Conservation (phyloP, 2,797 vertebrate genomes). For the Picus viridis region DNA sequence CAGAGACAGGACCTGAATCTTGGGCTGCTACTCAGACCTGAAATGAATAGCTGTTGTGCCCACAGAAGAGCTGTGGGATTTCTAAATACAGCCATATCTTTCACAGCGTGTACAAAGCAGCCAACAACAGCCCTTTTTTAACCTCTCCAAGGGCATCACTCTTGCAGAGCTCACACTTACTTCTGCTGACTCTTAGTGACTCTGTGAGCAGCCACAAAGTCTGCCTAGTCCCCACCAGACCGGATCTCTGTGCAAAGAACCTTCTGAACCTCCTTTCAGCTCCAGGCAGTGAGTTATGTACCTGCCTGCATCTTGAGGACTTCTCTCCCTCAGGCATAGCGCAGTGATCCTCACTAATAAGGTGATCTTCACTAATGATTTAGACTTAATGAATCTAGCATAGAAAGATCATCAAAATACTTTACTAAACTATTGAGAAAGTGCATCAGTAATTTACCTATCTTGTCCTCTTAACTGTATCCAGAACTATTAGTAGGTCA, state of each 20-base stretch:
- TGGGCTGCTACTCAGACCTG: neutral
- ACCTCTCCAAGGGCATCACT: neutral
- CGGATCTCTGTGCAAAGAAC: neutral
- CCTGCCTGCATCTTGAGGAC: neutral
- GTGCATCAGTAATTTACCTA: neutral
- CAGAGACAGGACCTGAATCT: neutral
- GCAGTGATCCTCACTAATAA: neutral
- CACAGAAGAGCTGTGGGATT: neutral
- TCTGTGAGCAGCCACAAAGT: neutral
- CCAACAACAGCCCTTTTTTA: neutral
- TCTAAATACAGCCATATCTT: neutral
- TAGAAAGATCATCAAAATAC: neutral
- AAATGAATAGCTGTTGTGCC: neutral
- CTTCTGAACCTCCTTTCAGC: neutral
- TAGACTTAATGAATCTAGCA: neutral
- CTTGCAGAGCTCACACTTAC: neutral
- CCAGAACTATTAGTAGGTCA: neutral
- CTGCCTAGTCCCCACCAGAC: neutral
- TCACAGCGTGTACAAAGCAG: fast-evolving
- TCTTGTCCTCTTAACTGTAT: neutral
- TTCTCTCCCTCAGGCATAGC: neutral
- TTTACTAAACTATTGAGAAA: neutral
- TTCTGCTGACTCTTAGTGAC: neutral
- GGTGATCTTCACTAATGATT: neutral
- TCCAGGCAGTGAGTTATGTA: neutral